Conservation (phyloP, 2,797 vertebrate species). For the Cossypha dichroa region DNA sequence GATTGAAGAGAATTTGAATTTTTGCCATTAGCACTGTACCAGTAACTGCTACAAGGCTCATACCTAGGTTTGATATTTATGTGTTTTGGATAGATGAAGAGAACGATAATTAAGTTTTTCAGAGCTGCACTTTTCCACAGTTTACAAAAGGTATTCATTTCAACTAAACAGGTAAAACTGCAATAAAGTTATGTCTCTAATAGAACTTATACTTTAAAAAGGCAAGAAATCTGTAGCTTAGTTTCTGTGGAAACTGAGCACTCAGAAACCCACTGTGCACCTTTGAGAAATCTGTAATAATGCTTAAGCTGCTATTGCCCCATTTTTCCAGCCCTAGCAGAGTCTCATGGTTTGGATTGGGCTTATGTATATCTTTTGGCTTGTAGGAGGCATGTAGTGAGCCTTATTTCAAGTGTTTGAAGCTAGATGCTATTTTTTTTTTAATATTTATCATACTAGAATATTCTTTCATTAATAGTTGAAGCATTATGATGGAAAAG, state of each 20-base stretch:
- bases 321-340: background rate
- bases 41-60: background rate
- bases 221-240: background rate
- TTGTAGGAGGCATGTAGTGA: background rate
- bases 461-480: background rate
- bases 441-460: background rate
- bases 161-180: background rate
- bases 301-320: background rate
- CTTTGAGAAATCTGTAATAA: constrained; percentile 5
- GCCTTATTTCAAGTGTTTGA: background rate
- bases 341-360: background rate
- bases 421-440: background rate
- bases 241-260: constrained; percentile 40
- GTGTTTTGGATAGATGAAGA: background rate
- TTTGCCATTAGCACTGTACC: background rate
- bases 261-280: background rate
- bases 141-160: background rate
- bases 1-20: background rate
- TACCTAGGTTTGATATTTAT: background rate
- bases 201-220: background rate
- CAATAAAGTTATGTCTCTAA: background rate
- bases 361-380: background rate
- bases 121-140: background rate
- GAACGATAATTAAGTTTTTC: background rate
- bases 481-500: background rate